These are phyloP conservation scores for Malurus melanocephalus DNA, from an alignment of 2,113 vertebrate genomes.

Conservation along the genomic window DNA sequence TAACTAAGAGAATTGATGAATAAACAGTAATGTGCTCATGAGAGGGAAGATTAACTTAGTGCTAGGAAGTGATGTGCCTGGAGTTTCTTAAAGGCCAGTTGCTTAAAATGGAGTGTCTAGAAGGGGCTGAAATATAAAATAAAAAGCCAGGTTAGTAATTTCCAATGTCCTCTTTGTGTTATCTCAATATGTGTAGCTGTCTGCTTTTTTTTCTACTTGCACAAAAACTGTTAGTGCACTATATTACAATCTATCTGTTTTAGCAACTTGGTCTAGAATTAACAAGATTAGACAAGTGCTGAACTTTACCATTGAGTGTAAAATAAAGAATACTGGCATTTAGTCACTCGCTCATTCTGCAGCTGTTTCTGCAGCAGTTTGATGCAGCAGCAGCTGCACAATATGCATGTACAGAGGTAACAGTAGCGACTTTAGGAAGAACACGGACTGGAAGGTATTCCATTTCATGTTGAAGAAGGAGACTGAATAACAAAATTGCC, in stretches of 20 bases:
- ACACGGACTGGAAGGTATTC: neutral
- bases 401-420: neutral
- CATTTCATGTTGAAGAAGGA: conserved; percentile 13
- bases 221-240: neutral
- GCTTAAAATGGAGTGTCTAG: neutral
- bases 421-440: neutral
- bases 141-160: neutral
- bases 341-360: neutral
- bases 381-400: neutral
- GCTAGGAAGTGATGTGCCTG: neutral
- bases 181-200: neutral
- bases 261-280: neutral
- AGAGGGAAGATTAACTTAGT: conserved; percentile 15
- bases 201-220: neutral
- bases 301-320: neutral
- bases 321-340: neutral
- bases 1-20: conserved; percentile 6
- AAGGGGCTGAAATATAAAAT: neutral
- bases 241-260: neutral
- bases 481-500: conserved; percentile 10
- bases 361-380: neutral
- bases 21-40: conserved; percentile 1
- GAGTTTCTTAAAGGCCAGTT: neutral
- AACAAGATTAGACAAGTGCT: neutral
- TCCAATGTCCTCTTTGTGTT: neutral